These are phyloP conservation scores for Choloepus hoffmanni DNA, from an alignment of 2,113 vertebrate genomes.

Conservation along the genomic window DNA sequence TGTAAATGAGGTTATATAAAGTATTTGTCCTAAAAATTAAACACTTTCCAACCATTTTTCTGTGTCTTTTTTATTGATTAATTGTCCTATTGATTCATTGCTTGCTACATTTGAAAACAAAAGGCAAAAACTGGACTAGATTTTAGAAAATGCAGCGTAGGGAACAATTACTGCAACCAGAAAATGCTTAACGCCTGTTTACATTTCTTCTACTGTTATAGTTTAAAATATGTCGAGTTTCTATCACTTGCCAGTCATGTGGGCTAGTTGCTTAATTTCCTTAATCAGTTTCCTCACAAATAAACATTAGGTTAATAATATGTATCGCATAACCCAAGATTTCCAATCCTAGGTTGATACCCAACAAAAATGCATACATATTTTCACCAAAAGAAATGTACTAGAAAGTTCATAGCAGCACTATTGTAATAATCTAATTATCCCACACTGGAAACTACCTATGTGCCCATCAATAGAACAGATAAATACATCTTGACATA, in stretches of 20 bases:
- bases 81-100: conserved; percentile 77
- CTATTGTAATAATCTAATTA: background rate
- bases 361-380: background rate
- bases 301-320: background rate
- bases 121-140: conserved; percentile 54
- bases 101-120: conserved; percentile 74
- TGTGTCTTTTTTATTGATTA: conserved; percentile 77
- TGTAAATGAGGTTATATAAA: conserved; percentile 72
- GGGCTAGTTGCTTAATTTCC: background rate
- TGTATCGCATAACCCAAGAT: background rate
- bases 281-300: conserved; percentile 27
- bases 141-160: conserved; percentile 63
- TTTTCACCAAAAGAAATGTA: background rate
- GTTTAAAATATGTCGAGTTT: conserved; percentile 33
- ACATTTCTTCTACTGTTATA: conserved; percentile 61
- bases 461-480: background rate
- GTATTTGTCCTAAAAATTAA: conserved; percentile 74
- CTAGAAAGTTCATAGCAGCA: background rate
- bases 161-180: background rate
- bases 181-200: conserved; percentile 52
- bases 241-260: background rate
- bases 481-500: background rate
- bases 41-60: conserved; percentile 72
- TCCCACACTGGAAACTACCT: background rate
- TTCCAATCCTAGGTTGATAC: background rate